Conservation (phyloP, 2,797 vertebrate genomes). For the Halcyon leucocephala region DNA sequence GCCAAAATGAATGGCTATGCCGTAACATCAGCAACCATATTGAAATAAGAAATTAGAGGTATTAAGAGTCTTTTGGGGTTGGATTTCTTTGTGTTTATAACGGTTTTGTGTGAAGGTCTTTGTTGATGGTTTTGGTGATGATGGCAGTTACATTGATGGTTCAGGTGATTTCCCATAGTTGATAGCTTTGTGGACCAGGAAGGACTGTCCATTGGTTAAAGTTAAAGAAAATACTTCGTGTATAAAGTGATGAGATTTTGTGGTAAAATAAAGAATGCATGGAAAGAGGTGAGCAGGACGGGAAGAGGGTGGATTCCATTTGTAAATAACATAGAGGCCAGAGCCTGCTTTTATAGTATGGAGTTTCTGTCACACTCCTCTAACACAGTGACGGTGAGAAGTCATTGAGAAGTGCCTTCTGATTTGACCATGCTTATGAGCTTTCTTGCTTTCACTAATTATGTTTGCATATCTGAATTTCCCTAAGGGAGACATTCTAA, state of each 20-base stretch:
- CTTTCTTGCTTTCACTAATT: neutral
- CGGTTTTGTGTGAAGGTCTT: neutral
- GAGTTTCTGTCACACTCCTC: neutral
- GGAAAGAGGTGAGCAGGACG: neutral
- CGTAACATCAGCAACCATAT: neutral
- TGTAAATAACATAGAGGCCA: neutral
- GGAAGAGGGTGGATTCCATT: neutral
- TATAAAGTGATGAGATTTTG: neutral
- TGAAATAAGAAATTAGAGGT: neutral
- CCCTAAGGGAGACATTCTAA: neutral
- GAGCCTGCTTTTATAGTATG: neutral
- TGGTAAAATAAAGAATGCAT: neutral
- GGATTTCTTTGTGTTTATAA: neutral
- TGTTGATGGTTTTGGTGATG: neutral
- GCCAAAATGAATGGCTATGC: neutral
- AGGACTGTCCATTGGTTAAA: neutral
- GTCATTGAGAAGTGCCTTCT: neutral
- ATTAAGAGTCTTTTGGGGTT: neutral
- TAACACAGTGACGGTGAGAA: neutral
- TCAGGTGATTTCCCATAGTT: accelerated
- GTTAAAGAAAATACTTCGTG: neutral
- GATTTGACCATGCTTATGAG: neutral
- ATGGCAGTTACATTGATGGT: neutral
- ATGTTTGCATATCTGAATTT: neutral
- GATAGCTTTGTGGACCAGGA: neutral